A percentile compares a stretch with the other conserved stretches of the same genome.
Evolutionary conservation across 2,113 vertebrate species (phyloP).

Genomic region (Odocoileus hemionus): DNA sequence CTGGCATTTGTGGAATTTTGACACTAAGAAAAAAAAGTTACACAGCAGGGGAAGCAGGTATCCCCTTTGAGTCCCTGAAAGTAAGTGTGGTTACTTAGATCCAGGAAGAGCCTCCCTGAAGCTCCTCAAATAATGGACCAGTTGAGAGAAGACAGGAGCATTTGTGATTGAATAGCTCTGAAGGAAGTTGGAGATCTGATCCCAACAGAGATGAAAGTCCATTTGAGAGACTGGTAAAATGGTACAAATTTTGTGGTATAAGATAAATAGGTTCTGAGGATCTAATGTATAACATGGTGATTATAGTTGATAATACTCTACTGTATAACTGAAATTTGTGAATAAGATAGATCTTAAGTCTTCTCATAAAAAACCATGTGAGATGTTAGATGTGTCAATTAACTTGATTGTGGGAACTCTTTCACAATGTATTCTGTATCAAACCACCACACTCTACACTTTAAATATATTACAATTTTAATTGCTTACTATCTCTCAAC

Average conservation of each 20-base stretch:
- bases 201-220: neutral
- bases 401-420: neutral
- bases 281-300: neutral
- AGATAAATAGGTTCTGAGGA: neutral
- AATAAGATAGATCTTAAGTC: neutral
- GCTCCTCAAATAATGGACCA: neutral
- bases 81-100: neutral
- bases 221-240: neutral
- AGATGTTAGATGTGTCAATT: neutral
- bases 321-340: neutral
- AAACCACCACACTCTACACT: neutral
- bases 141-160: neutral
- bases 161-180: neutral
- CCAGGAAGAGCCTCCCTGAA: neutral
- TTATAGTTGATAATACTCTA: neutral
- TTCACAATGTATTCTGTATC: neutral
- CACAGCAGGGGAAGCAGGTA: accelerated
- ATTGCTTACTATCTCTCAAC: neutral
- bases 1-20: neutral
- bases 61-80: neutral
- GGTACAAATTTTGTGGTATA: neutral
- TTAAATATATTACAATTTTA: neutral
- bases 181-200: neutral
- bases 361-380: neutral
- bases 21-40: neutral